Percentiles rank a stretch among this genome's conserved stretches.
These are phyloP conservation scores for Dicerorhinus sumatrensis DNA, from an alignment of 2,113 vertebrate genomes.

Conservation along the genomic window DNA sequence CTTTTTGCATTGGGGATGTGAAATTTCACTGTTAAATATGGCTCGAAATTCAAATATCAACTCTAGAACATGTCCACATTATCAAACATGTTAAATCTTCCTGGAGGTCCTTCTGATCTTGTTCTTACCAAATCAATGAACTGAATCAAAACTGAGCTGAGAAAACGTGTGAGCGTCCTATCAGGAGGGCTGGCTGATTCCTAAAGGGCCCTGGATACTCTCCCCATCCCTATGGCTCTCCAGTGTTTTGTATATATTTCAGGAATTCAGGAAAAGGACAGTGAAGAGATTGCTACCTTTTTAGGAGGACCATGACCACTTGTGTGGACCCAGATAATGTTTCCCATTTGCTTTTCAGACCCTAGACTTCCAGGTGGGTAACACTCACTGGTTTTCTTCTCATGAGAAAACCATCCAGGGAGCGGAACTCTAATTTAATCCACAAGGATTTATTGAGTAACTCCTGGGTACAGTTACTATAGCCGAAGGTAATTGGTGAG, in stretches of 20 bases:
- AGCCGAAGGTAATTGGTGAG: not conserved
- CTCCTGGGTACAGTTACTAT: not conserved
- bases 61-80: not conserved
- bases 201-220: not conserved
- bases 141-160: not conserved
- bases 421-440: not conserved
- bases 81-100: not conserved
- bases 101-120: not conserved
- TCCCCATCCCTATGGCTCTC: not conserved
- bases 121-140: not conserved
- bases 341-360: not conserved
- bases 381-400: not conserved
- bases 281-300: not conserved
- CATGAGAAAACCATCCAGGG: not conserved
- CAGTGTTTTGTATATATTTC: not conserved
- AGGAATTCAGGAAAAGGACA: not conserved
- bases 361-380: not conserved
- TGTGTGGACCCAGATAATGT: not conserved
- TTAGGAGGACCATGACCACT: fast-evolving
- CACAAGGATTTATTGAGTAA: not conserved
- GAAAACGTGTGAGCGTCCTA: not conserved
- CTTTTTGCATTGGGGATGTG: not conserved
- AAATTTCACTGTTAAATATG: not conserved
- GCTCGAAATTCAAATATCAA: not conserved
- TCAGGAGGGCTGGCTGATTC: not conserved